phyloP scores from a whole-genome alignment of 2,888 invertebrate species.

The Eristalis intricaria region DNA sequence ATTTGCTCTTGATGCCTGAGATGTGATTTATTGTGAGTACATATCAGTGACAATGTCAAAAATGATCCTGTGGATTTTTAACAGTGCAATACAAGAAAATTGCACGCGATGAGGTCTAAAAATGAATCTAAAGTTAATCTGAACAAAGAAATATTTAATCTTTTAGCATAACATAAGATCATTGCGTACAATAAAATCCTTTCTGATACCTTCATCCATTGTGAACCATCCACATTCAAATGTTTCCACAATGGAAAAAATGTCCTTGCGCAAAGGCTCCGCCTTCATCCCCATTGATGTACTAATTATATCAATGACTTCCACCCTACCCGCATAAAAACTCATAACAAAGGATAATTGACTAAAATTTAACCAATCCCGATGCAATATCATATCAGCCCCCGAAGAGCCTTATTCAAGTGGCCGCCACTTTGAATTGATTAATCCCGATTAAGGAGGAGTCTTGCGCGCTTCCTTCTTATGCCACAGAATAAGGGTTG shows the following conservation, averaged over 20 bases:
- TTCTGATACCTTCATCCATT: conserved; percentile 2
- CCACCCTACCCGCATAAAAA: background rate
- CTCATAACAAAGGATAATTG: conserved; percentile 43
- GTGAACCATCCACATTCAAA: conserved; percentile 32
- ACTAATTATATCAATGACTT: conserved; percentile 22
- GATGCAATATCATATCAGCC: conserved; percentile 6
- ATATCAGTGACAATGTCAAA: too few relatives aligned
- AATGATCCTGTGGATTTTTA: too few relatives aligned
- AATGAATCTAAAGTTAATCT: too few relatives aligned
- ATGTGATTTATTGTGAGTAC: too few relatives aligned
- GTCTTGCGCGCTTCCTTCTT: conserved; percentile 37
- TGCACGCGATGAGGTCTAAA: too few relatives aligned
- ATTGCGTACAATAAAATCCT: background rate
- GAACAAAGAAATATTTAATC: too few relatives aligned
- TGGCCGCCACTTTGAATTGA: conserved; percentile 20
- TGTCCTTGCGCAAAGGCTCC: conserved; percentile 68
- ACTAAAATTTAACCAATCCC: conserved; percentile 38
- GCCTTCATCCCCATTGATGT: conserved; percentile 21
- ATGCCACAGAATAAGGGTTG: conserved; percentile 49
- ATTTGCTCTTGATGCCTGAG: too few relatives aligned
- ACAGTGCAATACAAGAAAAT: too few relatives aligned
- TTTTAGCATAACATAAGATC: too few relatives aligned
- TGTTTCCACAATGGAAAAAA: conserved; percentile 21
- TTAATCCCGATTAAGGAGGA: conserved; percentile 55
- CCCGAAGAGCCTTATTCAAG: background rate